These are phyloP conservation scores for Eristalis intricaria DNA, from an alignment of 2,888 invertebrate genomes.

Conservation along the genomic window DNA sequence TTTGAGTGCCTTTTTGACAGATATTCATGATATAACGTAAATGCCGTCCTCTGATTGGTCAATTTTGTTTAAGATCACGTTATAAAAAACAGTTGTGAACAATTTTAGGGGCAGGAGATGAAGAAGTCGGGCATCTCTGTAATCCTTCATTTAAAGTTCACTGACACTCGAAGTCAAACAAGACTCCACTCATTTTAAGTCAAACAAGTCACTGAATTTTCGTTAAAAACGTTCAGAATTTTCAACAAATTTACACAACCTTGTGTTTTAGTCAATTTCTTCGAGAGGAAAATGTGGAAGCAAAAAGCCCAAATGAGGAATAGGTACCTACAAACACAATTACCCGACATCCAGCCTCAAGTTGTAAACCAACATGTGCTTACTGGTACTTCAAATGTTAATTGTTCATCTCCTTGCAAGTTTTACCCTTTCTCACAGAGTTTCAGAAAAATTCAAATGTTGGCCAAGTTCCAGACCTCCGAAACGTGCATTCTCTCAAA, in stretches of 20 bases:
- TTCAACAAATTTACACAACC: not conserved
- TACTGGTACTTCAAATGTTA: constrained; percentile 49
- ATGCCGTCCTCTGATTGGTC: too few species aligned
- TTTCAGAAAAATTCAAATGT: not conserved
- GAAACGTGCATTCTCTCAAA: constrained; percentile 14
- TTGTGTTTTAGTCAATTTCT: not conserved
- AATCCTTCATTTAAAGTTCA: too few species aligned
- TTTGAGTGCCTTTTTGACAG: too few species aligned
- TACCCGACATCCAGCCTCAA: constrained; percentile 53
- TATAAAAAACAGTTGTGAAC: too few species aligned
- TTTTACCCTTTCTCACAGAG: not conserved
- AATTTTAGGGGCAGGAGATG: too few species aligned
- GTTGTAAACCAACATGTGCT: constrained; percentile 63
- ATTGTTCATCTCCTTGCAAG: not conserved
- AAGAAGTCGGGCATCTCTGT: too few species aligned
- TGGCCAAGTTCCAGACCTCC: not conserved
- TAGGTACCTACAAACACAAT: constrained; percentile 75
- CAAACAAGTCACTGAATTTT: not conserved
- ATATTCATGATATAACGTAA: too few species aligned
- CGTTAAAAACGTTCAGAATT: not conserved
- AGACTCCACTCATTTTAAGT: not conserved
- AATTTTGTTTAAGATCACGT: too few species aligned
- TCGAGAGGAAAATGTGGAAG: constrained; percentile 76
- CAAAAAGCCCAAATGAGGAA: constrained; percentile 76
- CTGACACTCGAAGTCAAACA: too few species aligned